These are phyloP conservation scores for Cavia aperea DNA, from an alignment of 2,113 vertebrate genomes.

Conservation along the genomic window DNA sequence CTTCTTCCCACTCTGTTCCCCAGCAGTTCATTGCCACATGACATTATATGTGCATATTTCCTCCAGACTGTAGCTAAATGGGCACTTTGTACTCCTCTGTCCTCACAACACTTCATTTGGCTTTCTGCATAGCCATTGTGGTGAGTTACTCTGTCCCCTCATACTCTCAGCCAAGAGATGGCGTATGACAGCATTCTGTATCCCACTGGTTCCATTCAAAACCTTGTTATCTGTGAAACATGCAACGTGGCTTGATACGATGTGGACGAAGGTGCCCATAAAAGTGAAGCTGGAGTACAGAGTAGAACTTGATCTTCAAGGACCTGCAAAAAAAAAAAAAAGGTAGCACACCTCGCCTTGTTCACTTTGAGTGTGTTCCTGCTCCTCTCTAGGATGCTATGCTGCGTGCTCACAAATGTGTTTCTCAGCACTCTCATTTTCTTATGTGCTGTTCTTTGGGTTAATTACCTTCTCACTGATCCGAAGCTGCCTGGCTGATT, in stretches of 20 bases:
- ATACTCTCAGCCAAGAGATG: background rate
- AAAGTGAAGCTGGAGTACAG: background rate
- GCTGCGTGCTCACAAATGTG: too few relatives aligned
- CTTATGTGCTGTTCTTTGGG: background rate
- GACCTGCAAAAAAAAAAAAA: background rate
- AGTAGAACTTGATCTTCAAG: background rate
- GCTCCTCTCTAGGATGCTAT: background rate
- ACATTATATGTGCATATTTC: background rate
- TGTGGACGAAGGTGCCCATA: background rate
- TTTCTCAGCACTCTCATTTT: background rate
- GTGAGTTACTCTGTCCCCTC: background rate
- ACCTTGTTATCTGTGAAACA: background rate
- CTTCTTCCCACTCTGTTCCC: background rate
- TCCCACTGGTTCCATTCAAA: background rate
- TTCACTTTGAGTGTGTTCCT: background rate
- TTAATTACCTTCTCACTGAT: background rate
- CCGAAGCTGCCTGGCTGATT: background rate
- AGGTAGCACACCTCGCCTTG: background rate
- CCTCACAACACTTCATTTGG: background rate
- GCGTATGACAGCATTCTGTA: background rate
- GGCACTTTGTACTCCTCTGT: background rate
- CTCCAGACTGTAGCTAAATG: background rate
- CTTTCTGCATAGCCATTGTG: background rate
- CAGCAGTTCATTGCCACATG: background rate
- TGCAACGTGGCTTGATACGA: background rate